These are phyloP conservation scores for Lathronympha strigana DNA, from an alignment of 2,888 invertebrate species.

Conservation along the genomic window DNA sequence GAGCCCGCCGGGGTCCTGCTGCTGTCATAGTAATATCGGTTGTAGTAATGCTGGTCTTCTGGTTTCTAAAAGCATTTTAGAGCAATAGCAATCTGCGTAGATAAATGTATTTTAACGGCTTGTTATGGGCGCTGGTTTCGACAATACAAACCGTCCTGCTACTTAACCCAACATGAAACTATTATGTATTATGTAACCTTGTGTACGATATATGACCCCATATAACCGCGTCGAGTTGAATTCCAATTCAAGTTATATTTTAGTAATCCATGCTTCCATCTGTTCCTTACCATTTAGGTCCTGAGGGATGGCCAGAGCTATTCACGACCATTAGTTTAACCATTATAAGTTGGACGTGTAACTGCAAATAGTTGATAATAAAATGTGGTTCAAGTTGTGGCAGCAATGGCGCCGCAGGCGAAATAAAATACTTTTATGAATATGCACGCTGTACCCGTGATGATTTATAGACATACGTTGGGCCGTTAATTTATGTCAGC, in stretches of 20 bases:
- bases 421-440: not conserved
- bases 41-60: too few species aligned
- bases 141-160: too few species aligned
- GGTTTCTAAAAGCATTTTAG: too few species aligned
- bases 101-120: too few species aligned
- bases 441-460: constrained; percentile 13
- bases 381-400: not conserved
- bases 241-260: constrained; percentile 17
- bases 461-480: constrained; percentile 36
- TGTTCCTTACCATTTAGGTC: constrained; percentile 10
- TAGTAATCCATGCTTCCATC: constrained; percentile 19
- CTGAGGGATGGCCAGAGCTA: constrained; percentile 4
- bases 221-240: not conserved
- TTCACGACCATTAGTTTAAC: not conserved
- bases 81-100: too few species aligned
- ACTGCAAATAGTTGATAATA: not conserved
- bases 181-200: not conserved
- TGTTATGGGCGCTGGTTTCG: too few species aligned
- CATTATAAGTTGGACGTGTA: not conserved
- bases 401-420: not conserved
- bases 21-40: too few species aligned
- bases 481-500: constrained; percentile 38
- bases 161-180: not conserved
- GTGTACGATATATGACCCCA: not conserved
- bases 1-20: too few species aligned